Percentiles rank a stretch among this genome's conserved stretches.
Evolutionary conservation across 2,113 vertebrate genomes (phyloP).

Genomic region (Ptychochromis oligacanthus): DNA sequence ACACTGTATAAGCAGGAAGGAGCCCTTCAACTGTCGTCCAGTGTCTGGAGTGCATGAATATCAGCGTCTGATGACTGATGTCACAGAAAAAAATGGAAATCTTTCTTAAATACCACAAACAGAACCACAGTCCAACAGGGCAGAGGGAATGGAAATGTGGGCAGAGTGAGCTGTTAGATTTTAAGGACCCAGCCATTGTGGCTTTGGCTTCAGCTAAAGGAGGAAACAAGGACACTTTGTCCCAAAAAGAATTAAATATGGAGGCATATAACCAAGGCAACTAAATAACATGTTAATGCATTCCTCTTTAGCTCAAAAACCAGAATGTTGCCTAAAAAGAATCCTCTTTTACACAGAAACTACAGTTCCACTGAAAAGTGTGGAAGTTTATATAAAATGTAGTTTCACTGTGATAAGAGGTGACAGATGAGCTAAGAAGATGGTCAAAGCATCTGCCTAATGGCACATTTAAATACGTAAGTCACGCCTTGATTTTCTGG

Average conservation of each 20-base stretch:
- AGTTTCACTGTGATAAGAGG: background rate
- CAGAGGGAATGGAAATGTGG: conserved; percentile 60
- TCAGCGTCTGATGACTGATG: conserved; percentile 29
- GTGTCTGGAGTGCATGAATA: conserved; percentile 22
- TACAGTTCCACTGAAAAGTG: background rate
- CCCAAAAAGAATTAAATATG: conserved; percentile 42
- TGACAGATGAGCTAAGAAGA: conserved; percentile 24
- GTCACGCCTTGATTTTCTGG: conserved; percentile 24
- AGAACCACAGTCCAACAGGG: conserved; percentile 31
- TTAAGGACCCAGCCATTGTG: conserved; percentile 43
- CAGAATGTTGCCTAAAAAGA: background rate
- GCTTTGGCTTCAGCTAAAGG: conserved; percentile 49
- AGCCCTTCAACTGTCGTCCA: background rate
- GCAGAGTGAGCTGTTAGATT: conserved; percentile 44
- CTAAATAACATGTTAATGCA: conserved; percentile 16
- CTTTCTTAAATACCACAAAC: conserved; percentile 34
- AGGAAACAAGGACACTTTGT: conserved; percentile 59
- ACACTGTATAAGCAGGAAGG: background rate
- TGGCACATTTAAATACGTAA: conserved; percentile 9
- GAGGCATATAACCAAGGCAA: conserved; percentile 11
- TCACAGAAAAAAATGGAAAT: conserved; percentile 59
- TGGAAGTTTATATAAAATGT: background rate
- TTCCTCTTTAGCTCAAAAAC: conserved; percentile 4
- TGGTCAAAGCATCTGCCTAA: conserved; percentile 14
- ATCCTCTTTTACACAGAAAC: background rate